Evolutionary conservation across 2,888 invertebrate species (phyloP).

Genomic region (Leptinotarsa tumamoca): DNA sequence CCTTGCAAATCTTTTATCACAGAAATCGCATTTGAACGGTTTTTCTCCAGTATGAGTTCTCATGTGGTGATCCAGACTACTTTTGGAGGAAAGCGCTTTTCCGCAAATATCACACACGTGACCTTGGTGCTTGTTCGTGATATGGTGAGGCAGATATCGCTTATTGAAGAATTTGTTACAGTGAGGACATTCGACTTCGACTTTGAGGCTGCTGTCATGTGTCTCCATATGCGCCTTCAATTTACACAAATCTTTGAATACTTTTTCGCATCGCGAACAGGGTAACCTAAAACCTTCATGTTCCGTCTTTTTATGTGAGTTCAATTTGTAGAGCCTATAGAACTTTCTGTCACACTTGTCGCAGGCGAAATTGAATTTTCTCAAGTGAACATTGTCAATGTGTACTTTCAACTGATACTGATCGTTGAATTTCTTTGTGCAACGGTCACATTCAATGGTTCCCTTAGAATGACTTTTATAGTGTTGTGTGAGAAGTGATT

Average conservation of each 20-base stretch:
- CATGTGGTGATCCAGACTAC: constrained; percentile 54
- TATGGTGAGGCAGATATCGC: constrained; percentile 53
- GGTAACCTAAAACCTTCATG: constrained; percentile 28
- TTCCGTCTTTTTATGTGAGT: constrained; percentile 9
- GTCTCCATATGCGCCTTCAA: constrained; percentile 41
- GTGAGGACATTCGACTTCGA: no score
- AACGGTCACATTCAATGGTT: not conserved
- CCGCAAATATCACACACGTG: constrained; percentile 66
- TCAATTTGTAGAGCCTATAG: not conserved
- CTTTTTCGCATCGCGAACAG: constrained; percentile 36
- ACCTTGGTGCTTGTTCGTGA: constrained; percentile 37
- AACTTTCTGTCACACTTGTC: constrained; percentile 22
- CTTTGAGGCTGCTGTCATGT: constrained; percentile 28
- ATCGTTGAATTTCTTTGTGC: constrained; percentile 51
- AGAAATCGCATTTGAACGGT: constrained; percentile 47
- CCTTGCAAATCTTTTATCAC: constrained; percentile 59
- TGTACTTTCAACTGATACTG: constrained; percentile 67
- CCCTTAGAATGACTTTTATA: not conserved
- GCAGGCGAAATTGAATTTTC: constrained; percentile 3
- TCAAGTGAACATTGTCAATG: constrained; percentile 60
- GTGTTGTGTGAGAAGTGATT: constrained; percentile 3
- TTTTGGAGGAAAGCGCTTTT: constrained; percentile 65
- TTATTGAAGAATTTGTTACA: constrained; percentile 21
- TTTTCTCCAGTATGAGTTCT: constrained; percentile 63
- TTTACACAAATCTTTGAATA: constrained; percentile 27